Evolutionary conservation across 1,140 invertebrate genomes (phyloP).

Genomic region (Babylonia areolata): DNA sequence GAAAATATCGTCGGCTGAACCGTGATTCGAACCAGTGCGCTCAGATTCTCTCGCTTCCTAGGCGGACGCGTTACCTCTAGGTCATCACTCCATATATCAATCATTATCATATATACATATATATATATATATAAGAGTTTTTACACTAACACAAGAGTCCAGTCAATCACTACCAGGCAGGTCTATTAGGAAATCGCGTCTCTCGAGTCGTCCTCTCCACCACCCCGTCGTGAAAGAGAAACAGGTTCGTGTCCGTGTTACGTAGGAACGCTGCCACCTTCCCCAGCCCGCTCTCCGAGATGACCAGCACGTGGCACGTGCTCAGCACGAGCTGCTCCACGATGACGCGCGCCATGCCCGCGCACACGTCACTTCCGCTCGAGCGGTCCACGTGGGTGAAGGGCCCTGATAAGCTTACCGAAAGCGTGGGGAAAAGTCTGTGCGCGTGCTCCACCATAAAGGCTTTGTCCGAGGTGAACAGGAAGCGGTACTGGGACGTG

Average conservation of each 20-base stretch:
- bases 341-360: slow-evolving; percentile 34
- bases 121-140: no score
- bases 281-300: slow-evolving; percentile 31
- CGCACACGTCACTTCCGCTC: slow-evolving; percentile 21
- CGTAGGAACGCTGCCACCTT: slow-evolving; percentile 7
- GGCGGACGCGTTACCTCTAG: no score
- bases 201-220: slow-evolving; percentile 13
- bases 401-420: neutral
- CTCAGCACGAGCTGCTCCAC: slow-evolving; percentile 41
- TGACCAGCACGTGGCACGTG: slow-evolving; percentile 43
- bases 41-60: no score
- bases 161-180: neutral
- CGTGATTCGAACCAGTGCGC: no score
- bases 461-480: slow-evolving; percentile 19
- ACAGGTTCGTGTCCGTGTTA: neutral
- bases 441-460: neutral
- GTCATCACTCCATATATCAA: no score
- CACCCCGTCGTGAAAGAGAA: neutral
- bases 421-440: neutral
- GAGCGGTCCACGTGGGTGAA: slow-evolving; percentile 17
- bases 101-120: no score
- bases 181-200: neutral
- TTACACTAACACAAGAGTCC: no score
- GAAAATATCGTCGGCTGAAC: no score
- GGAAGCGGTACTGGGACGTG: neutral